phyloP scores from a whole-genome alignment of 1,140 invertebrate species.

The Plutomurus gul region DNA sequence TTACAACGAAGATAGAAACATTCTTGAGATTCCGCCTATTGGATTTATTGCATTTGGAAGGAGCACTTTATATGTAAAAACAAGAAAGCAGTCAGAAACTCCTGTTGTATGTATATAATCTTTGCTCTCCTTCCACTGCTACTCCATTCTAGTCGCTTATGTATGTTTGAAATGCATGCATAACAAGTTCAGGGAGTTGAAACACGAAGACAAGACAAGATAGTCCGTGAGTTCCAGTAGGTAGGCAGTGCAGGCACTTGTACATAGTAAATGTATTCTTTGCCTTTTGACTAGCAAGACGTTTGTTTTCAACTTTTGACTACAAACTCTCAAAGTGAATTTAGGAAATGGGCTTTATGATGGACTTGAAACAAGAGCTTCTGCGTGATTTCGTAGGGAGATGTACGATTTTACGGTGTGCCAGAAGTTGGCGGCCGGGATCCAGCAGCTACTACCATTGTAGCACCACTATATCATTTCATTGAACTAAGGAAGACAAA shows the following conservation, averaged over 20 bases:
- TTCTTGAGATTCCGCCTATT: constrained; percentile 35
- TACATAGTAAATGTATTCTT: background rate
- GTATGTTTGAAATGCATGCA: background rate
- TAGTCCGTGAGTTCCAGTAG: background rate
- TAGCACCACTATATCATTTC: constrained; percentile 9
- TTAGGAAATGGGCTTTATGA: constrained; percentile 30
- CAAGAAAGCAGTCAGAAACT: background rate
- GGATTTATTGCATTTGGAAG: constrained; percentile 45
- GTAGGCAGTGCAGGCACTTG: background rate
- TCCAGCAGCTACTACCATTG: background rate
- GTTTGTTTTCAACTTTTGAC: constrained; percentile 29
- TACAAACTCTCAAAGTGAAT: constrained; percentile 22
- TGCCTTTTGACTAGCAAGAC: constrained; percentile 7
- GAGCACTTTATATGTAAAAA: constrained; percentile 44
- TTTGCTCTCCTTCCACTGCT: background rate
- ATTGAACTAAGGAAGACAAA: background rate
- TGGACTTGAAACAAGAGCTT: constrained; percentile 41
- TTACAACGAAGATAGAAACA: constrained; percentile 27
- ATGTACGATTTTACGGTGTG: constrained; percentile 40
- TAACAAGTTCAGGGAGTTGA: constrained; percentile 36
- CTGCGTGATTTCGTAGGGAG: constrained; percentile 39
- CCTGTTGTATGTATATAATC: background rate
- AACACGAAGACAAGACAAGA: background rate
- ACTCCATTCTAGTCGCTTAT: background rate
- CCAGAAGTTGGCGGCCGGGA: constrained; percentile 28